Evolutionary conservation across 2,797 vertebrate genomes (phyloP), one percentile per base, ranked within the genome.

Genomic region (Coilia nasus): DNA sequence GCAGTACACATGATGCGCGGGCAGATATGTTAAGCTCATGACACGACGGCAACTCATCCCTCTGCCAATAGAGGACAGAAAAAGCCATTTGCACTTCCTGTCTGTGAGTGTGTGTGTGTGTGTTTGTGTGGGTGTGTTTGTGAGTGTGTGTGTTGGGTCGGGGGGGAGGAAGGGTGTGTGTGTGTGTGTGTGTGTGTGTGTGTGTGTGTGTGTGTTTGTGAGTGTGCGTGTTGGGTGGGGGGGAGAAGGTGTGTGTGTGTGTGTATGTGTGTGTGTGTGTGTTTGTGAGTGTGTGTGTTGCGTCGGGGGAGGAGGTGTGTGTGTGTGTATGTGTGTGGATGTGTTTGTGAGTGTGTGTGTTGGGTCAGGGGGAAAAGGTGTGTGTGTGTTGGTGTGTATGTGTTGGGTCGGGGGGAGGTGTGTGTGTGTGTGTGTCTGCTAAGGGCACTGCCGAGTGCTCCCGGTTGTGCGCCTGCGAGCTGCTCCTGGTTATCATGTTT

Each of bases 401-500:
- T 54, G 50, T 54, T 9, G 7, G 50, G 7, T 9, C 82, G 83
- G 87, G 44, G 15, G 23, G 6, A n/a, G 11, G 50, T 54, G 50
- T 54, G 50, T 54, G 21, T 46, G 35, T 15, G 50, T 54, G 28
- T 11, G 64, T 25, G 3, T 25, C 25, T 31, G 25, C 14, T 54
- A 7, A 54, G 62, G 62, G 3, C 28, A 71, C 11, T 1, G 23
- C 25, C 11, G 23, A 71, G 25, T 1, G 6, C 28, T 71, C 28
- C 28, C 23, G 59, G 59, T 60, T 60, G 5, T 64, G 11, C n/a
- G 60, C 23, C 60, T 25, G n/a, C n/a, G 7, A 64, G 60, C 60
- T 35, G 64, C 64, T 67, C 25, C 64, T 25, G 88, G 88, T 92
- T 90, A 92, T 92, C 88, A 0, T 60, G 84, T 91, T 94, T 94